A percentile compares a stretch with the other conserved stretches of the same genome.
phyloP scores from a whole-genome alignment of 2,888 invertebrate species.

The Chalcosyrphus nemorum region DNA sequence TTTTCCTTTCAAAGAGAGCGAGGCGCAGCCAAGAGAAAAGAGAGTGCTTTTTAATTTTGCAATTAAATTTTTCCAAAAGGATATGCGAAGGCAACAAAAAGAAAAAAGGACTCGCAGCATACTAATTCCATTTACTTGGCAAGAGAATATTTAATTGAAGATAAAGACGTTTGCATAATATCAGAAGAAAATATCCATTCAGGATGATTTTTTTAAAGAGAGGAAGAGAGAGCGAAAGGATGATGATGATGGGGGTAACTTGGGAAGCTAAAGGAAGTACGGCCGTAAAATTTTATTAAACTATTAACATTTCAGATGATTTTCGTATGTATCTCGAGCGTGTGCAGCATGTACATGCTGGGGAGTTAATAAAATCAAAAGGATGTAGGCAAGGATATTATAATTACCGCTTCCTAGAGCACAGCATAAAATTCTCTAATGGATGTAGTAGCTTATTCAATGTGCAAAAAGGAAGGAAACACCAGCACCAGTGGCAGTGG shows the following conservation, averaged over 20 bases:
- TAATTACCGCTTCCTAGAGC: slow-evolving; percentile 53
- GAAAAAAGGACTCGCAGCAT: slow-evolving; percentile 37
- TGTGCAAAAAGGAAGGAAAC: neutral
- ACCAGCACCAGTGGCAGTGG: neutral
- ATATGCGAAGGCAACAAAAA: neutral
- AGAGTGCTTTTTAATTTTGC: slow-evolving; percentile 69
- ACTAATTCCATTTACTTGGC: slow-evolving; percentile 64
- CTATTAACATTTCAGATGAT: slow-evolving; percentile 64
- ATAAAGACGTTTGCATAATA: slow-evolving; percentile 69
- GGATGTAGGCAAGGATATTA: slow-evolving; percentile 48
- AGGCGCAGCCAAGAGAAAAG: neutral
- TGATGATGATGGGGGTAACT: slow-evolving; percentile 1
- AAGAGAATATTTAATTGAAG: slow-evolving; percentile 58
- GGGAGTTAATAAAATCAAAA: slow-evolving; percentile 64
- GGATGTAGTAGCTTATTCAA: slow-evolving; percentile 17
- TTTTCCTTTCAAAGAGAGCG: slow-evolving; percentile 24
- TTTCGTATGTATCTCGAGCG: slow-evolving; percentile 9
- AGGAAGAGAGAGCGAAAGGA: neutral
- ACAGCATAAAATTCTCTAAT: slow-evolving; percentile 29
- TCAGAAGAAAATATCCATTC: slow-evolving; percentile 52
- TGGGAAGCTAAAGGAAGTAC: slow-evolving; percentile 12
- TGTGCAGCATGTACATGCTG: slow-evolving; percentile 19
- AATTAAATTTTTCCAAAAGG: slow-evolving; percentile 60
- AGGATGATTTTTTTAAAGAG: slow-evolving; percentile 29
- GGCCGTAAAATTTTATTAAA: slow-evolving; percentile 65